Conservation (phyloP, 2,888 invertebrate species). For the Gonocerus acuteangulatus region DNA sequence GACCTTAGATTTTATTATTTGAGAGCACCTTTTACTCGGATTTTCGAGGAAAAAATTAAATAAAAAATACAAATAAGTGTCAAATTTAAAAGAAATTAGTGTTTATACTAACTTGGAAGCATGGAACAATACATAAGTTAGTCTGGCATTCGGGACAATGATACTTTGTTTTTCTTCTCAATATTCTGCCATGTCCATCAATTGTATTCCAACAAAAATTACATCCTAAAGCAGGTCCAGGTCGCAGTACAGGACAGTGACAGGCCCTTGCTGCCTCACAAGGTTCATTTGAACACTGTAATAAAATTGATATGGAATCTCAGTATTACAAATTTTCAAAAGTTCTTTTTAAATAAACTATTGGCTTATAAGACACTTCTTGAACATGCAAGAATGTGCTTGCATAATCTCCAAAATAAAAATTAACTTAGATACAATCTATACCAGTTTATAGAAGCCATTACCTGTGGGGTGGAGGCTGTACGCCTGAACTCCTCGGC, state of each 20-base stretch:
- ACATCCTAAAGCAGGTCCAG: conserved; percentile 77
- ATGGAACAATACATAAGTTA: conserved; percentile 81
- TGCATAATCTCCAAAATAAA: too few species aligned
- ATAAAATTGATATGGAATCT: too few species aligned
- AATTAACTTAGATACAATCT: too few species aligned
- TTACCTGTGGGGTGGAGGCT: conserved; percentile 55
- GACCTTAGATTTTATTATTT: too few species aligned
- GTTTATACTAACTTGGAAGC: conserved; percentile 57
- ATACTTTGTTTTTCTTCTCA: conserved; percentile 79
- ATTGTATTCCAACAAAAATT: conserved; percentile 89
- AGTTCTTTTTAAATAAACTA: too few species aligned
- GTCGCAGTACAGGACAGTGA: conserved; percentile 74
- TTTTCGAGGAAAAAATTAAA: too few species aligned
- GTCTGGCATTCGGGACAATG: conserved; percentile 85
- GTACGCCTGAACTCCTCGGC: conserved; percentile 53
- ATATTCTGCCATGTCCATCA: conserved; percentile 70
- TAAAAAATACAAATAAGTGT: too few species aligned
- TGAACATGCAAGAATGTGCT: too few species aligned
- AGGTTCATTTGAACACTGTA: conserved; percentile 24
- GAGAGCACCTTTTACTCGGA: too few species aligned
- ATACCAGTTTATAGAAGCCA: neutral
- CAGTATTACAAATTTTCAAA: too few species aligned
- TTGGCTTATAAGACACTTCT: too few species aligned
- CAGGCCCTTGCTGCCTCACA: conserved; percentile 53
- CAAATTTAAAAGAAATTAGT: too few species aligned